Base-by-base conservation (phyloP, 2,113 vertebrate species). In the Chauna torquata region DNA sequence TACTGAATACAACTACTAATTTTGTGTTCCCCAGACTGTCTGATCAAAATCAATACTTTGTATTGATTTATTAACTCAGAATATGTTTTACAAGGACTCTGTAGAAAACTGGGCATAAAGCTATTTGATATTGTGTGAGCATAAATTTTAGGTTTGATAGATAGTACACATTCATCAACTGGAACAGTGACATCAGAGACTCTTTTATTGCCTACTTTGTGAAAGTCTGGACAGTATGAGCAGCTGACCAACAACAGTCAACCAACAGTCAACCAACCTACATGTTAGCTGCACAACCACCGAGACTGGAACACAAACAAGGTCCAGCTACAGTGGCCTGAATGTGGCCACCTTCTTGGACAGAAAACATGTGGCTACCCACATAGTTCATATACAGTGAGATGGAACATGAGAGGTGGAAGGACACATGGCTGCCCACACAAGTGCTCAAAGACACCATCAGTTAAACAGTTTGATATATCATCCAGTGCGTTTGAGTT, bases 231-330 rank as follows among this genome's bases (percentile, higher is more conserved):
- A 50, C 65, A 44, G 36, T 9, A 18, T 2, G 40, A 79, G 20
- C 27, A 27, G 5, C 19, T 68, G 72, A 84, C 32, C 6, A 49
- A 45, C 57, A 77, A 5, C 1, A 19, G 16, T 4, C 22, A 55
- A 62, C 38, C 6, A 71, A 8, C 3, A 28, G 19, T 5, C 22
- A 50, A 62, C 30, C 6, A 65, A 13, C 38, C 27, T 40, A 8
- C 3, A 3, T 0, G 1, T 36, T 38, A 30, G 13, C 24, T 68
- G 32, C 3, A 9, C 1, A 1, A n/a, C 14, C 18, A 5, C 69
- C 57, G 42, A 72, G 71, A 42, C 16, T 12, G 19, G 16, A 57
- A 75, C 36, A 72, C 25, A 49, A 50, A 30, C 17, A 36, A 24
- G 12, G 12, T 59, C 15, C 50, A 38, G 45, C 6, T 50, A 19